These are phyloP conservation scores for Eristalinus aeneus DNA, from an alignment of 2,888 invertebrate genomes.

Conservation along the genomic window DNA sequence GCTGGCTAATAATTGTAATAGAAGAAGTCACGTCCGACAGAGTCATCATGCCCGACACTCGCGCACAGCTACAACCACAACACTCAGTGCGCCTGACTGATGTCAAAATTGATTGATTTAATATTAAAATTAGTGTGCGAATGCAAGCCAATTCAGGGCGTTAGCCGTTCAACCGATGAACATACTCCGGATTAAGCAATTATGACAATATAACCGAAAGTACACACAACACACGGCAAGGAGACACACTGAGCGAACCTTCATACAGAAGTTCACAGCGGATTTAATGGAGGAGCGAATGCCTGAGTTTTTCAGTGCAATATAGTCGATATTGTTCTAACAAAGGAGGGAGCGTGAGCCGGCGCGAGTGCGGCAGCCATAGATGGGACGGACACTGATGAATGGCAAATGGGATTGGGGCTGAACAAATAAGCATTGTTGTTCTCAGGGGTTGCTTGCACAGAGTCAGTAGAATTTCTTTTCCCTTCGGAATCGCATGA, in stretches of 20 bases:
- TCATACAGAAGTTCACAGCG: neutral
- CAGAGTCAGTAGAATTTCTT: neutral
- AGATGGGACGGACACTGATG: neutral
- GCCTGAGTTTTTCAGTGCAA: conserved; percentile 37
- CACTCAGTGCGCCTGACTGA: conserved; percentile 35
- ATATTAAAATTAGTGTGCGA: conserved; percentile 66
- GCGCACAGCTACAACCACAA: neutral
- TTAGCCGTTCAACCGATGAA: conserved; percentile 1
- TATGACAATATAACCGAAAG: conserved; percentile 39
- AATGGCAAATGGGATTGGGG: neutral
- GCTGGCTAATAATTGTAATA: conserved; percentile 37
- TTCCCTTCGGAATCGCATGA: conserved; percentile 30
- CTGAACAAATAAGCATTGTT: neutral
- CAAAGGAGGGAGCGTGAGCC: conserved; percentile 46
- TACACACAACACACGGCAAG: conserved; percentile 7
- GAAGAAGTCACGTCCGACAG: conserved; percentile 55
- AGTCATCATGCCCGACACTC: neutral
- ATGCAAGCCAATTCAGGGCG: conserved; percentile 42
- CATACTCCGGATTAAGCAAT: conserved; percentile 59
- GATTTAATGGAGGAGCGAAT: conserved; percentile 27
- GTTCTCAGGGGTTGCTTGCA: neutral
- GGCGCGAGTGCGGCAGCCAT: conserved; percentile 1
- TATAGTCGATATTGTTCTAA: conserved; percentile 51
- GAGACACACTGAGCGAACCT: neutral
- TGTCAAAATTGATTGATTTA: conserved; percentile 68